phyloP scores from a whole-genome alignment of 2,797 vertebrate genomes.

The Eidolon dupreanum region DNA sequence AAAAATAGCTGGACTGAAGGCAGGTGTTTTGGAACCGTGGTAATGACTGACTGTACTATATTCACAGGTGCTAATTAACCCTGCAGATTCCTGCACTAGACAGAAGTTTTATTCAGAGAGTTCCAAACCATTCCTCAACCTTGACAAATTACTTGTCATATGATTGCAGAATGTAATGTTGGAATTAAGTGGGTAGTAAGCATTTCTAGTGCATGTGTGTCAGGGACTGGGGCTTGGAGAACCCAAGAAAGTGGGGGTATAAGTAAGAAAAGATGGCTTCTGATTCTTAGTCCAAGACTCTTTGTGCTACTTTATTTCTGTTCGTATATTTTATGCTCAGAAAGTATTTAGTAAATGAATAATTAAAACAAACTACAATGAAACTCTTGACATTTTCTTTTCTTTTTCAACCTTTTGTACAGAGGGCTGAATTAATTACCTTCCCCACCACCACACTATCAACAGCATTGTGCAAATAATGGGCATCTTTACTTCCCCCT shows the following conservation, averaged over 20 bases:
- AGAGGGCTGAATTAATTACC: neutral
- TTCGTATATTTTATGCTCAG: neutral
- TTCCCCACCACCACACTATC: neutral
- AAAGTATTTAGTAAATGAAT: neutral
- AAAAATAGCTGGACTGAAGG: neutral
- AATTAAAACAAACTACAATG: neutral
- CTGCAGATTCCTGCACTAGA: neutral
- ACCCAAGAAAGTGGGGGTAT: fast-evolving
- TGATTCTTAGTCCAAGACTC: neutral
- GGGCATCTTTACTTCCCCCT: neutral
- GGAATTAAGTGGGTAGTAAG: neutral
- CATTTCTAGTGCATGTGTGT: neutral
- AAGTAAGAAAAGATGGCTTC: neutral
- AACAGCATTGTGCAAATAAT: neutral
- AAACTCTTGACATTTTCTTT: neutral
- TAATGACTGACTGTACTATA: neutral
- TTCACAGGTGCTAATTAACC: neutral
- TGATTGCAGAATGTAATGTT: neutral
- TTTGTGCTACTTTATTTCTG: neutral
- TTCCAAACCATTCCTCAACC: neutral
- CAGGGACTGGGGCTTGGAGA: neutral
- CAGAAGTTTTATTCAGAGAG: neutral
- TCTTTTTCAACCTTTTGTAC: neutral
- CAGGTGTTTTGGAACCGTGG: neutral
- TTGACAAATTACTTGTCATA: neutral